Evolutionary conservation across 2,797 vertebrate species (phyloP), one percentile per base, ranked within the genome.

Genomic region (Sebastes vulpes): DNA sequence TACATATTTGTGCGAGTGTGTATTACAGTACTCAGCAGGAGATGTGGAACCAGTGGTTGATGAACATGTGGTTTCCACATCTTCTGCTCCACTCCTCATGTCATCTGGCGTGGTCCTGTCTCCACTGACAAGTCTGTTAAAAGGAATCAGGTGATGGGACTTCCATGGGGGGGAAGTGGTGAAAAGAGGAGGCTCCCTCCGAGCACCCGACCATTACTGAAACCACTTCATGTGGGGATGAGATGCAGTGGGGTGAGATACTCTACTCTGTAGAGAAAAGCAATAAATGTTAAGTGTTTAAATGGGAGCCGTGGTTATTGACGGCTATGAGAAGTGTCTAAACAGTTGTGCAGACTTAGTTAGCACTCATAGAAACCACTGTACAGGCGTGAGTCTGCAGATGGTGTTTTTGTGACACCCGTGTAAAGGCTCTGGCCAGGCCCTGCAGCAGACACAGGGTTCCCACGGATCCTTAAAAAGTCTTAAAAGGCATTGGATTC

Each of bases 21-120:
- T 74, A 61, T 67, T 72, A 54, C 72, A 48, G 18, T 48, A n/a
- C 46, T 32, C 75, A 82, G 75, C 64, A 71, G 67, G 52, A 86
- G 58, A 74, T 69, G 65, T 86, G 67, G 58, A 87, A 70, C 59
- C 69, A 70, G 72, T 69, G 76, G 76, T 72, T 85, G 72, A 88
- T 83, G 79, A 92, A 89, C 92, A 94, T 94, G 86, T 94, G 91
- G 89, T 93, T 94, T 94, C 82, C 89, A 89, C 92, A 91, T 94
- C 85, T 81, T 79, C 65, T 54, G 38, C 73, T 82, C 70, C 53
- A 28, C 71, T 86, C 75, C 75, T 80, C 79, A 50, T 87, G 87
- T 83, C 72, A 80, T 89, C 87, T 92, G 85, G 81, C 83, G 25
- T 71, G 79, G 79, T 66, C 64, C 83, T 77, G 77, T 92, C 86